A percentile compares a stretch with the other conserved stretches of the same genome.
Evolutionary conservation across 92 coral and sea anemone species (phyloP).

Genomic region (Phenganax subtilis): DNA sequence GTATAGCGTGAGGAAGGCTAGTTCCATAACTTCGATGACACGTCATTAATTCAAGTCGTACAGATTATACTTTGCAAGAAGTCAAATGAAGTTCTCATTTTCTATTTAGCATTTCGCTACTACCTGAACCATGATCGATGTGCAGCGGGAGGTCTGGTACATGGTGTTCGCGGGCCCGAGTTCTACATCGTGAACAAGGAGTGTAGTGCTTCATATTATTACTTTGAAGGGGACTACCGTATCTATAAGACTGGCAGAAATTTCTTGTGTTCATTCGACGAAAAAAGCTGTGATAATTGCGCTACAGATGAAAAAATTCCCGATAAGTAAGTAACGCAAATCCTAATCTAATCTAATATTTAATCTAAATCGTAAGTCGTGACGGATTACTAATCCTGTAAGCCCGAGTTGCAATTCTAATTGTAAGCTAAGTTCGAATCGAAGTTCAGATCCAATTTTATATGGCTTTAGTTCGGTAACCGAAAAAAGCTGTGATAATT

Average conservation of each 20-base stretch:
- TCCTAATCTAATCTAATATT: too few relatives aligned
- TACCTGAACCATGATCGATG: constrained; percentile 89
- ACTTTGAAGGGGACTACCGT: constrained; percentile 51
- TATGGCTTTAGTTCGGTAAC: too few relatives aligned
- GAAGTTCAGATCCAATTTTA: too few relatives aligned
- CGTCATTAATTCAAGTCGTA: too few relatives aligned
- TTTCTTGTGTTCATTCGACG: constrained; percentile 51
- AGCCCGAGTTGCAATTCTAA: too few relatives aligned
- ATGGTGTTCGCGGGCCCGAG: constrained; percentile 84
- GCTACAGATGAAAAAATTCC: background rate
- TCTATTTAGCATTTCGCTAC: constrained; percentile 61
- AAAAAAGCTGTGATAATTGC: background rate
- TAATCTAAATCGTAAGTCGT: too few relatives aligned
- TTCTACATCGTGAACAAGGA: constrained; percentile 75
- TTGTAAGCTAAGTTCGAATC: too few relatives aligned
- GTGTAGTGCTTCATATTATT: constrained; percentile 64
- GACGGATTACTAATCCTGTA: too few relatives aligned
- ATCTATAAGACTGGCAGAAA: constrained; percentile 56
- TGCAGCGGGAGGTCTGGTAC: constrained; percentile 85
- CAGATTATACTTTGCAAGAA: background rate
- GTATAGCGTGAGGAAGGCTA: background rate
- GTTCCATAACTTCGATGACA: background rate
- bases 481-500: too few relatives aligned
- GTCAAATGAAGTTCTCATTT: background rate
- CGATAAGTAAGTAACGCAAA: background rate